Evolutionary conservation across 2,888 invertebrate species (phyloP).

Genomic region (Atrina japonica): DNA sequence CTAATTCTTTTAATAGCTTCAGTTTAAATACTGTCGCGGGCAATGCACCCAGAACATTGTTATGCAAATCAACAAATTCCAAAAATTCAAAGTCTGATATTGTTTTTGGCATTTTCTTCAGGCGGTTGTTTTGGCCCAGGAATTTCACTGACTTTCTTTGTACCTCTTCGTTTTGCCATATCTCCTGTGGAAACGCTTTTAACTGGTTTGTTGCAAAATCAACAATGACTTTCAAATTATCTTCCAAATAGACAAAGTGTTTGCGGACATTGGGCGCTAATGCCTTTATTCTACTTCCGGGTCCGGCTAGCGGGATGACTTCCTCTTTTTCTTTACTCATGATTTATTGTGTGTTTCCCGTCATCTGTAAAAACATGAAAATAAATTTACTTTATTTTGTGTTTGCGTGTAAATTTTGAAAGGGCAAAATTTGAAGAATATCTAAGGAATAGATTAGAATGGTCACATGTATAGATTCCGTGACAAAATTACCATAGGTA

Average conservation of each 20-base stretch:
- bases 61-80: constrained; percentile 63
- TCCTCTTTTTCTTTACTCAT: constrained; percentile 71
- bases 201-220: constrained; percentile 68
- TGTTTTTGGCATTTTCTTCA: constrained; percentile 76
- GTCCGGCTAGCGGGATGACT: constrained; percentile 76
- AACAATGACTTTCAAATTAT: constrained; percentile 59
- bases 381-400: background rate
- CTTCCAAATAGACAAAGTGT: constrained; percentile 63
- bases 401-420: too few relatives aligned
- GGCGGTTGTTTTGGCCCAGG: constrained; percentile 73
- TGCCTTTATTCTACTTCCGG: constrained; percentile 77
- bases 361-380: constrained; percentile 1
- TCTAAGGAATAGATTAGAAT: too few relatives aligned
- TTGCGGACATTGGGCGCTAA: constrained; percentile 68
- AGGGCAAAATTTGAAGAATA: too few relatives aligned
- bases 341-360: background rate
- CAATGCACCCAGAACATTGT: constrained; percentile 68
- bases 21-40: constrained; percentile 69
- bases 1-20: constrained; percentile 54
- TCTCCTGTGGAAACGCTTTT: constrained; percentile 71
- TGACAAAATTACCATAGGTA: too few relatives aligned
- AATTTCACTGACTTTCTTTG: constrained; percentile 62
- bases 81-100: constrained; percentile 69
- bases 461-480: too few relatives aligned
- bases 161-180: constrained; percentile 76